phyloP scores from a whole-genome alignment of 2,888 invertebrate genomes.

The Nemoura dubitans region DNA sequence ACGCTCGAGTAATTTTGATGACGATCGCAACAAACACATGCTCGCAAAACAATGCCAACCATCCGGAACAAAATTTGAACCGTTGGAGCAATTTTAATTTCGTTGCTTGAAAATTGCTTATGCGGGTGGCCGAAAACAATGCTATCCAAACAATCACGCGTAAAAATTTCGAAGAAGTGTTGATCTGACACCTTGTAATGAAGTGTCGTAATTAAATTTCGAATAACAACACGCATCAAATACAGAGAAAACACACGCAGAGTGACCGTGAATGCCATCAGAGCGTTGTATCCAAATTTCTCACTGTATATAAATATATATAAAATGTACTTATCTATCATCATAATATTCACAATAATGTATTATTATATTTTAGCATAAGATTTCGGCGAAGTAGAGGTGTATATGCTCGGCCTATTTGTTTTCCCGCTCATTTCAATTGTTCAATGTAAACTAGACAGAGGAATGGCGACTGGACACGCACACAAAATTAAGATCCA shows the following conservation, averaged over 20 bases:
- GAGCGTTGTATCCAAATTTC: constrained; percentile 1
- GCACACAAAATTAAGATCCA: constrained; percentile 33
- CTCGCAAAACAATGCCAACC: background rate
- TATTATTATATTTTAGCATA: constrained; percentile 34
- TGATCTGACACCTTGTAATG: background rate
- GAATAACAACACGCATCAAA: background rate
- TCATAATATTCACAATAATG: constrained; percentile 37
- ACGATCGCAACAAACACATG: background rate
- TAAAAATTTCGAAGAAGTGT: constrained; percentile 5
- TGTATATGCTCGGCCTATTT: constrained; percentile 29
- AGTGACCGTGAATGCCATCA: background rate
- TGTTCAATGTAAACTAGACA: background rate
- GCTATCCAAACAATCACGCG: background rate
- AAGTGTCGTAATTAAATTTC: background rate
- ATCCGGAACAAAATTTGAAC: background rate
- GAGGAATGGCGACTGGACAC: constrained; percentile 2
- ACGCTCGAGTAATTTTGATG: background rate
- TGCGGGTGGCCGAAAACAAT: background rate
- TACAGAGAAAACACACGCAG: background rate
- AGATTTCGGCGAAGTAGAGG: background rate
- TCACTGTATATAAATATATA: constrained; percentile 8
- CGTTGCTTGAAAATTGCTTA: background rate
- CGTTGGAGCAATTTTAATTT: background rate
- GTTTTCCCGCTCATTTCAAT: constrained; percentile 15
- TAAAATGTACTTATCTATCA: constrained; percentile 17